Evolutionary conservation across 2,888 invertebrate genomes (phyloP).

Genomic region (Lingula anatina): DNA sequence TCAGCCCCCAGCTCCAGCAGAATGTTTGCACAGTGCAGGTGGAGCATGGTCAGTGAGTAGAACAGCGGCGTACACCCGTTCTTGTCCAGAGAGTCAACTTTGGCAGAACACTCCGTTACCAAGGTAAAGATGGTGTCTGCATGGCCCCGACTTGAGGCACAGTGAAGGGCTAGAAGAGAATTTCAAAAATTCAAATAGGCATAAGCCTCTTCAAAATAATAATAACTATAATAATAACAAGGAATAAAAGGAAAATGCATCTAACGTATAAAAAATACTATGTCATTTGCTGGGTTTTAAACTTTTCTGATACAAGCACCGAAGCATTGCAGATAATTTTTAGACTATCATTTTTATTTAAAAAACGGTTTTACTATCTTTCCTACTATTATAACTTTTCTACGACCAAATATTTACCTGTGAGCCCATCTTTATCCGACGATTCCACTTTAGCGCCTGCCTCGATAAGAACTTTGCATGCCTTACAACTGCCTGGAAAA

Average conservation of each 20-base stretch:
- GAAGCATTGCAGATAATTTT: no score
- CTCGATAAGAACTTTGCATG: conserved; percentile 80
- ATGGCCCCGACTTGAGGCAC: conserved; percentile 94
- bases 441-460: conserved; percentile 79
- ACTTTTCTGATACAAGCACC: no score
- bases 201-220: no score
- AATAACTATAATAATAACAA: background rate
- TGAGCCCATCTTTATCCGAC: conserved; percentile 86
- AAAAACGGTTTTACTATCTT: no score
- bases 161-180: conserved; percentile 70
- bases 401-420: conserved; percentile 55
- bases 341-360: no score
- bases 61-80: conserved; percentile 95
- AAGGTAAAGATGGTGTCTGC: conserved; percentile 85
- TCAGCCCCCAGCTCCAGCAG: conserved; percentile 86
- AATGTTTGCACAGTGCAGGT: conserved; percentile 85
- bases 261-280: no score
- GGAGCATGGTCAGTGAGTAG: conserved; percentile 93
- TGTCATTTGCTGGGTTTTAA: no score
- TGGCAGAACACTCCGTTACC: conserved; percentile 64
- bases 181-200: background rate
- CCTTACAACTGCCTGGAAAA: conserved; percentile 74
- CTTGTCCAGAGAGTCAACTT: conserved; percentile 82
- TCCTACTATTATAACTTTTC: no score
- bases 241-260: conserved; percentile 31